Evolutionary conservation across 2,797 vertebrate species (phyloP).

Genomic region (Melanotaenia boesemani): DNA sequence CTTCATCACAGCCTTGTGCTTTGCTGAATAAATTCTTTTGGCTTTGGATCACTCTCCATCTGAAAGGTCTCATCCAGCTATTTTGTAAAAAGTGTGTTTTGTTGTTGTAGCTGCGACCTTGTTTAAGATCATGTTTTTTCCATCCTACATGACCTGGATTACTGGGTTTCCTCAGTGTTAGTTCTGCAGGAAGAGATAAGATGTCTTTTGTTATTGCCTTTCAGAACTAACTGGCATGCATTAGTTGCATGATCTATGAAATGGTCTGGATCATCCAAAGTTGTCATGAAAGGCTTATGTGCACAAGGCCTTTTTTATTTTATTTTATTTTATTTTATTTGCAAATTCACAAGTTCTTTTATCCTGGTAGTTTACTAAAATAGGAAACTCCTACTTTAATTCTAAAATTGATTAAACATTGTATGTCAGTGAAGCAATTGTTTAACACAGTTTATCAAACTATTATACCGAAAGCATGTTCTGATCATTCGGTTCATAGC

Average conservation of each 20-base stretch:
- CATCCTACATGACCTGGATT: constrained; percentile 5
- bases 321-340: too few species aligned
- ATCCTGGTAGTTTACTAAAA: too few species aligned
- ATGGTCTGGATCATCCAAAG: constrained; percentile 3
- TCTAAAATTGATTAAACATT: too few species aligned
- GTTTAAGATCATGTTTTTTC: constrained; percentile 4
- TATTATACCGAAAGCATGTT: too few species aligned
- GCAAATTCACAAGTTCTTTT: too few species aligned
- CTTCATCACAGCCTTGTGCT: not conserved
- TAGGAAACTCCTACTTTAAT: too few species aligned
- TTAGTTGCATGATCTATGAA: not conserved
- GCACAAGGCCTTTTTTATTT: too few species aligned
- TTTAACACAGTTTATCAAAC: too few species aligned
- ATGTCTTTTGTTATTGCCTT: not conserved
- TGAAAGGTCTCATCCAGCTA: not conserved
- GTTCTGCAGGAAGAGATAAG: not conserved
- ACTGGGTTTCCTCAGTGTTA: not conserved
- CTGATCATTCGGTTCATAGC: too few species aligned
- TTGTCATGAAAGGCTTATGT: not conserved
- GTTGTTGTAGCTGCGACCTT: not conserved
- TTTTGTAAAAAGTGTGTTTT: not conserved
- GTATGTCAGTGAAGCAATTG: too few species aligned
- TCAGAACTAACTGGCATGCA: not conserved
- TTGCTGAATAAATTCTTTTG: constrained; percentile 26
- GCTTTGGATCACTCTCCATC: constrained; percentile 4